Percentiles rank a stretch among this genome's conserved stretches.
Conservation (phyloP, 2,113 vertebrate species). For the Crotalus tigris region DNA sequence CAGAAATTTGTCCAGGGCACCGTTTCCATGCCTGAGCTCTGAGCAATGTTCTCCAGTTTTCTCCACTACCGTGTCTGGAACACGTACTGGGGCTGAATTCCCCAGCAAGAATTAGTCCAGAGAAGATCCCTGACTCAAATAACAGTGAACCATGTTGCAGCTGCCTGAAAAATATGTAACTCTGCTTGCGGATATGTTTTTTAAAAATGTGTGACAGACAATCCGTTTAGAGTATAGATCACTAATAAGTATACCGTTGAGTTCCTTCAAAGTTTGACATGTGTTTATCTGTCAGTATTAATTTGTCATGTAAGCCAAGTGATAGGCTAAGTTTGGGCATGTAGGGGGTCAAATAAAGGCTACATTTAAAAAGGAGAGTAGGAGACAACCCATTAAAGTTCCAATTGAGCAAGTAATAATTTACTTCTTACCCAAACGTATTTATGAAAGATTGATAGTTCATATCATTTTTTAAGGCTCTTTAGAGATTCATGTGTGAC, state of each 20-base stretch:
- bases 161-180: slow-evolving; percentile 22
- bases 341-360: slow-evolving; percentile 35
- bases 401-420: slow-evolving; percentile 35
- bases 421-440: slow-evolving; percentile 31
- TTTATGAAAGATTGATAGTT: slow-evolving; percentile 22
- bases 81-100: neutral
- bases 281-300: slow-evolving; percentile 43
- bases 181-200: neutral
- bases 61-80: neutral
- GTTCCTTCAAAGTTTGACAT: slow-evolving; percentile 40
- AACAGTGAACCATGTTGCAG: neutral
- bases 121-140: slow-evolving; percentile 8
- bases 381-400: slow-evolving; percentile 18
- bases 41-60: neutral
- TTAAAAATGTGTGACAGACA: slow-evolving; percentile 29
- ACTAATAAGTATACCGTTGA: slow-evolving; percentile 46
- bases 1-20: neutral
- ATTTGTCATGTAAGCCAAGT: slow-evolving; percentile 43
- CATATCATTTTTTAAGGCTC: neutral
- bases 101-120: neutral
- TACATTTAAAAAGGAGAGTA: slow-evolving; percentile 16
- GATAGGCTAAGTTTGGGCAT: neutral
- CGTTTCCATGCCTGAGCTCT: neutral
- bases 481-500: slow-evolving; percentile 25
- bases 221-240: slow-evolving; percentile 36